Evolutionary conservation across 2,797 vertebrate genomes (phyloP).

Genomic region (Lepus townsendii): DNA sequence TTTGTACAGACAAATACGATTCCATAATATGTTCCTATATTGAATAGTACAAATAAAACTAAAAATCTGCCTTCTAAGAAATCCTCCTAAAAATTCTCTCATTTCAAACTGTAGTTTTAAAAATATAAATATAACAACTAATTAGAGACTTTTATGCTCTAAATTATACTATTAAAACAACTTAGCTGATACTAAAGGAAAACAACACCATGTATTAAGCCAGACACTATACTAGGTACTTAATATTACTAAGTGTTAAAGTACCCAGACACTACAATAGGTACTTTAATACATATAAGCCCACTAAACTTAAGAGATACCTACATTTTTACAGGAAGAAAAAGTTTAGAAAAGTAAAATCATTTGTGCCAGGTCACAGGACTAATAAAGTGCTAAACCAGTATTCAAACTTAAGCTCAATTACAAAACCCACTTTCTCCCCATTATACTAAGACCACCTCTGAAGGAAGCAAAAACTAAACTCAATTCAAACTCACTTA

Average conservation of each 20-base stretch:
- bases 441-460: not conserved
- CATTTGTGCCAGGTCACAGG: constrained; percentile 52
- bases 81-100: constrained; percentile 57
- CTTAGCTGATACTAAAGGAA: constrained; percentile 1
- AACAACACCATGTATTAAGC: constrained; percentile 24
- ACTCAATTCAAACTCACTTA: constrained; percentile 67
- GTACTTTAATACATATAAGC: constrained; percentile 52
- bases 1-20: constrained; percentile 38
- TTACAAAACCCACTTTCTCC: constrained; percentile 56
- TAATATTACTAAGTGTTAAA: no score
- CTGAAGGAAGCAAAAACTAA: constrained; percentile 49
- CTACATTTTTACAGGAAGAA: constrained; percentile 65
- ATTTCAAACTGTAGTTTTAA: constrained; percentile 42
- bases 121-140: not conserved
- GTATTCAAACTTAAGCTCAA: constrained; percentile 67
- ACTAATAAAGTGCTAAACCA: constrained; percentile 52
- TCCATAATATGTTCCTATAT: constrained; percentile 59
- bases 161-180: constrained; percentile 54
- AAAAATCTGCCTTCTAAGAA: constrained; percentile 60
- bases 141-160: constrained; percentile 55
- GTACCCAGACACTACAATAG: not conserved
- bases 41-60: constrained; percentile 53
- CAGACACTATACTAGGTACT: no score
- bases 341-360: constrained; percentile 70
- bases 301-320: constrained; percentile 61